These are phyloP conservation scores for Capitulum mitella DNA, from an alignment of 2,888 invertebrate genomes.

Conservation along the genomic window DNA sequence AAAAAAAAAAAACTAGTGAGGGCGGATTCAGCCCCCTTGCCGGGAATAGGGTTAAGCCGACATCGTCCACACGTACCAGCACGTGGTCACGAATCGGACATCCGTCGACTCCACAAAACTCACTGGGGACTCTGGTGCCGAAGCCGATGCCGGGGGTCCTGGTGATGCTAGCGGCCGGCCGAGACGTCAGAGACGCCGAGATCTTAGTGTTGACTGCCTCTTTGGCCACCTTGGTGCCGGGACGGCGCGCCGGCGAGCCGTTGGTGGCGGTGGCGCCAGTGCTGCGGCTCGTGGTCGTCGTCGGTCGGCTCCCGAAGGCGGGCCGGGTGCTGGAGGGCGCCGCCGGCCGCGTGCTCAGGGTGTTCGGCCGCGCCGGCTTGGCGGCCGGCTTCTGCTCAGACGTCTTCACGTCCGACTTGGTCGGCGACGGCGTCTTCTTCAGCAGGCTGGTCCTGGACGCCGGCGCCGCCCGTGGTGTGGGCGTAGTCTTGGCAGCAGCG, in stretches of 20 bases:
- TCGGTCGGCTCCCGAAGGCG: background rate
- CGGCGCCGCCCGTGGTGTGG: background rate
- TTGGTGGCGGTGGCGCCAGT: background rate
- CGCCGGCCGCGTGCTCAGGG: background rate
- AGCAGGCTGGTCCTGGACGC: background rate
- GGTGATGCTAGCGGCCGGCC: background rate
- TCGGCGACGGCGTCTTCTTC: background rate
- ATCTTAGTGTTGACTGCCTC: constrained; percentile 1
- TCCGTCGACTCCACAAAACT: too few species aligned
- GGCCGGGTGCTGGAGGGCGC: background rate
- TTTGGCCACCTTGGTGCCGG: background rate
- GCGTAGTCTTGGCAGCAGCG: background rate
- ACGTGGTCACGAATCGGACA: too few species aligned
- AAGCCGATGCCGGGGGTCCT: background rate
- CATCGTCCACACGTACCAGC: too few species aligned
- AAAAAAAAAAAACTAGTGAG: too few species aligned
- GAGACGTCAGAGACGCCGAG: background rate
- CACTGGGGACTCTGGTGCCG: constrained; percentile 13
- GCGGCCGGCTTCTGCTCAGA: background rate
- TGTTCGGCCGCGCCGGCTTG: background rate
- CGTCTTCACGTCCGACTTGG: background rate
- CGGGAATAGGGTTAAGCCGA: too few species aligned
- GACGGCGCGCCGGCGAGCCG: background rate
- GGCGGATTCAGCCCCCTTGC: too few species aligned
- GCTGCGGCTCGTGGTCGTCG: background rate